These are phyloP conservation scores for Laodelphax striatellus DNA, from an alignment of 1,140 invertebrate species.

Conservation along the genomic window DNA sequence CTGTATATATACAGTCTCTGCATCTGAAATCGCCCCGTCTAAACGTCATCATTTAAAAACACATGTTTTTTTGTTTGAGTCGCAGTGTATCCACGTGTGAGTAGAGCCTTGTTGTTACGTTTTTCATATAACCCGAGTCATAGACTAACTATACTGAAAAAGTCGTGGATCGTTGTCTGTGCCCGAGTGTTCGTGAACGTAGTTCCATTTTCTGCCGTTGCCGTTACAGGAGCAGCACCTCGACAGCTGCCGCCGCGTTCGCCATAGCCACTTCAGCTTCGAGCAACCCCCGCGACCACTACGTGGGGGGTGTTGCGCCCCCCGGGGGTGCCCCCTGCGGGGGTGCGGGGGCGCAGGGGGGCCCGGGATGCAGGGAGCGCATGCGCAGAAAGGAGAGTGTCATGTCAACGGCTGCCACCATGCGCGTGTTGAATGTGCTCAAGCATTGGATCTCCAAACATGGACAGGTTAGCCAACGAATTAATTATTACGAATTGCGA, in stretches of 20 bases:
- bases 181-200: no score
- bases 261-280: slow-evolving; percentile 84
- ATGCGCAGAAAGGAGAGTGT: slow-evolving; percentile 65
- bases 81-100: no score
- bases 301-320: slow-evolving; percentile 19
- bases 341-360: slow-evolving; percentile 27
- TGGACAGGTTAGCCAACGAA: slow-evolving; percentile 32
- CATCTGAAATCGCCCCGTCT: no score
- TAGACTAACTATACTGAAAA: no score
- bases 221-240: slow-evolving; percentile 66
- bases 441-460: slow-evolving; percentile 66
- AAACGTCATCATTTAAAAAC: no score
- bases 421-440: slow-evolving; percentile 83
- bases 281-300: slow-evolving; percentile 58
- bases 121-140: no score
- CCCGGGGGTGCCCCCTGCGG: slow-evolving; percentile 20
- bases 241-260: slow-evolving; percentile 80
- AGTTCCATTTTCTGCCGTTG: no score
- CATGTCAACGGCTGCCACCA: slow-evolving; percentile 83
- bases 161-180: no score
- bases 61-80: no score
- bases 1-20: no score
- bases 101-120: no score
- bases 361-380: slow-evolving; percentile 31
- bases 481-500: no score